Conservation (phyloP, 2,888 invertebrate species). For the Nymphalis polychloros region DNA sequence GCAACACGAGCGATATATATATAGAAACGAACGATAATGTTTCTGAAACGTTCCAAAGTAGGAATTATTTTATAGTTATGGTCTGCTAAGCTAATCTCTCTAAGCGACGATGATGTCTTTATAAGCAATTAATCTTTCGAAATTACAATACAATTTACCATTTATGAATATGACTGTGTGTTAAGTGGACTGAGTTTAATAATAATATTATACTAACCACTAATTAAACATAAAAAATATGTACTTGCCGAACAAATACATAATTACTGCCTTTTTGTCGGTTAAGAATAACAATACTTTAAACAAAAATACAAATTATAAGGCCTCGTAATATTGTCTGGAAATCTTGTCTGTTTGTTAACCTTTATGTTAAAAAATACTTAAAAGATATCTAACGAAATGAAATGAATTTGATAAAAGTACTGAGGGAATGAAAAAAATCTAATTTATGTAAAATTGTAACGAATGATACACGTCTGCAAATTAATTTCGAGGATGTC, state of each 20-base stretch:
- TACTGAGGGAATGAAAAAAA: neutral
- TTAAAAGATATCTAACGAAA: neutral
- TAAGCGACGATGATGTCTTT: slow-evolving; percentile 1
- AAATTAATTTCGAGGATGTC: slow-evolving; percentile 37
- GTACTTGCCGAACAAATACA: too few species aligned
- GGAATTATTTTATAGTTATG: slow-evolving; percentile 23
- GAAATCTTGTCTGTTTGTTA: too few species aligned
- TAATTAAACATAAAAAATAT: too few species aligned
- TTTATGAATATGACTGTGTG: too few species aligned
- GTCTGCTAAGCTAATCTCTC: slow-evolving; percentile 22
- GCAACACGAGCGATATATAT: slow-evolving; percentile 30
- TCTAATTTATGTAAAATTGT: slow-evolving; percentile 6
- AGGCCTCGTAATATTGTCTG: too few species aligned
- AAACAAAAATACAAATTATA: too few species aligned
- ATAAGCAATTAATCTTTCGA: too few species aligned
- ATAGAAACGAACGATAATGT: slow-evolving; percentile 31
- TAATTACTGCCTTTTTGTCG: too few species aligned
- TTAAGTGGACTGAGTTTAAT: too few species aligned
- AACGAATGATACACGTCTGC: slow-evolving; percentile 18
- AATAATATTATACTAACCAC: too few species aligned
- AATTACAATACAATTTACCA: too few species aligned
- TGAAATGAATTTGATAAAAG: neutral
- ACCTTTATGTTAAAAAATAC: neutral
- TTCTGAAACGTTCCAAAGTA: slow-evolving; percentile 27
- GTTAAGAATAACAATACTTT: too few species aligned